Conservation (phyloP, 2,797 vertebrate species). For the Malacoraja senta region DNA sequence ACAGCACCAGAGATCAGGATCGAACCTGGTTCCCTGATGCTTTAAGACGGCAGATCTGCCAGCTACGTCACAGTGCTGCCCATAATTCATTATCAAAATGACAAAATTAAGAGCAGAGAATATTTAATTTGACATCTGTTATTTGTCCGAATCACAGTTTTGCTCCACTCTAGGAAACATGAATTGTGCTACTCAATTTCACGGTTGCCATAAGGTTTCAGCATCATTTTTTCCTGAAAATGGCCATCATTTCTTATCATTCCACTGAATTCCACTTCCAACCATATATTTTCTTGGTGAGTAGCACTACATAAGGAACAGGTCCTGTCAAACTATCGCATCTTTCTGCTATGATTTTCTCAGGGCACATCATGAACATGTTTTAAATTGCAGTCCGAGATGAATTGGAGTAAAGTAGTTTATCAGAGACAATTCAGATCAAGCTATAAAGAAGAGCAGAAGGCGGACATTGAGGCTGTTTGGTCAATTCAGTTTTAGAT, state of each 20-base stretch:
- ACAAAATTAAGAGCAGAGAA: neutral
- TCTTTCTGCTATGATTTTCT: slow-evolving; percentile 7
- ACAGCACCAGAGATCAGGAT: no score
- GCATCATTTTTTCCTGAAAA: neutral
- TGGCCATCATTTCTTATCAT: neutral
- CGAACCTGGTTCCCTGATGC: no score
- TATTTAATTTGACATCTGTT: slow-evolving; percentile 19
- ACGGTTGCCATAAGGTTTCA: neutral
- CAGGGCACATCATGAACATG: neutral
- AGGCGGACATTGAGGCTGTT: slow-evolving; percentile 1
- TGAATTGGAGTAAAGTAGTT: slow-evolving; percentile 25
- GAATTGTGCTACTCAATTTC: neutral
- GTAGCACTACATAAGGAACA: neutral
- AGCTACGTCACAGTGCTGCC: no score
- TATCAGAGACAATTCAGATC: slow-evolving; percentile 10
- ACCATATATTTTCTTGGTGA: neutral
- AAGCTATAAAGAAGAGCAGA: neutral
- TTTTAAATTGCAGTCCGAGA: slow-evolving; percentile 28
- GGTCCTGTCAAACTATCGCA: slow-evolving; percentile 10
- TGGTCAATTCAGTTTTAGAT: slow-evolving; percentile 32
- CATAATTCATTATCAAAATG: neutral
- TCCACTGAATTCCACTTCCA: neutral
- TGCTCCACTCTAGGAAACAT: neutral
- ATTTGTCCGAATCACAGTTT: no score
- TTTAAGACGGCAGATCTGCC: no score